These are phyloP conservation scores for Gymnothorax javanicus DNA, from an alignment of 2,797 vertebrate genomes.

Conservation along the genomic window DNA sequence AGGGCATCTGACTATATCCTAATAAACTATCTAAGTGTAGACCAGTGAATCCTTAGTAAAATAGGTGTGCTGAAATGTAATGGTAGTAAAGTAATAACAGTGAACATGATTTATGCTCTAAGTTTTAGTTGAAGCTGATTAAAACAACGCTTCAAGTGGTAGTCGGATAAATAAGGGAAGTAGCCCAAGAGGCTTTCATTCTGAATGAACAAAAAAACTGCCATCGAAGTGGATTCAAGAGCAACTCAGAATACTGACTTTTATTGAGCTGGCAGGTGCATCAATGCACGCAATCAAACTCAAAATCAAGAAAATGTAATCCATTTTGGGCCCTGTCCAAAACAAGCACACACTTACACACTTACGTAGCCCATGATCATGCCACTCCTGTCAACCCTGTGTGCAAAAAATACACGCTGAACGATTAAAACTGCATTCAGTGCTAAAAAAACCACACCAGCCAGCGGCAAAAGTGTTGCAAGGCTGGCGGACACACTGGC, in stretches of 20 bases:
- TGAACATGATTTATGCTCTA: not conserved
- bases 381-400: constrained; percentile 57
- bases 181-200: not conserved
- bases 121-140: not conserved
- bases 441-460: constrained; percentile 50
- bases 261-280: not conserved
- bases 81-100: not conserved
- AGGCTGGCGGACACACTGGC: not conserved
- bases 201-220: not conserved
- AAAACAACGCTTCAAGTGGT: not conserved
- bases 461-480: constrained; percentile 17
- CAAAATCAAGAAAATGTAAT: not conserved
- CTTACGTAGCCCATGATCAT: constrained; percentile 55
- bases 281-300: no score
- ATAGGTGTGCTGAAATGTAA: not conserved
- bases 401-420: constrained; percentile 60
- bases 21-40: not conserved
- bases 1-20: not conserved
- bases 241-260: not conserved
- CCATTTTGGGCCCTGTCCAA: constrained; percentile 43
- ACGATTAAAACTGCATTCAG: constrained; percentile 69
- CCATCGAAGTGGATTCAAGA: not conserved
- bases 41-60: not conserved
- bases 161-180: not conserved
- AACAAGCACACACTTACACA: constrained; percentile 46